Base-by-base conservation (phyloP, 2,888 invertebrate species). In the Leptinotarsa rubiginosa region DNA sequence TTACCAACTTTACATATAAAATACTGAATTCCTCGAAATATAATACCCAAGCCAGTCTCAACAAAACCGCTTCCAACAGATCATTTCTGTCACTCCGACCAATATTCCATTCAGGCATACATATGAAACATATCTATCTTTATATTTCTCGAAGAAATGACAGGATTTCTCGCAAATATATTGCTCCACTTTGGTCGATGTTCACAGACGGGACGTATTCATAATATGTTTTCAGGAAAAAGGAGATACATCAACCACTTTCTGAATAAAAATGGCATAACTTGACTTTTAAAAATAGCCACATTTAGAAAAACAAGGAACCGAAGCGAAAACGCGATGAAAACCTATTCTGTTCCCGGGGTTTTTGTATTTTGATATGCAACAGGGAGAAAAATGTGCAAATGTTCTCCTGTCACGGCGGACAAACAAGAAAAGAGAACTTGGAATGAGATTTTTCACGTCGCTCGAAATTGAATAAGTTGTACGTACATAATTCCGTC, bases 231-330 rank as follows among this genome's bases (percentile, higher is more conserved):
- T 71, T 59, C 70, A 73, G 59, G 65, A 67, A 52, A 70, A 76
- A 72, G 68, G 71, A 70, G 68, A 69, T 70, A 73, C 74, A 73
- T 71, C 66, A 73, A 59, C 66, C 62, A 70, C 71, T 65, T 73
- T 71, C 74, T 72, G 71, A 73, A 69, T 70, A 62, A 64, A 74
- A 68, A 70, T 74, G 77, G 74, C 74, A 65, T 77, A 73, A 75
- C 69, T 65, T 73, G 77, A 77, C 77, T 77, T 77, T 77, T 72
- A 77, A 77, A 77, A 77, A 77, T 77, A 74, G 72, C 74, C 74
- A 70, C 70, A 75, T 77, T 72, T 73, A 67, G 59, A 20, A 66
- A 66, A 77, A 74, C 74, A 72, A 72, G 72, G 69, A 72, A 70
- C 72, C 69, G 69, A 69, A 72, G 72, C 75, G 75, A 69, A 75